These are phyloP conservation scores for Otus sunia DNA, from an alignment of 2,113 vertebrate species.

Conservation along the genomic window DNA sequence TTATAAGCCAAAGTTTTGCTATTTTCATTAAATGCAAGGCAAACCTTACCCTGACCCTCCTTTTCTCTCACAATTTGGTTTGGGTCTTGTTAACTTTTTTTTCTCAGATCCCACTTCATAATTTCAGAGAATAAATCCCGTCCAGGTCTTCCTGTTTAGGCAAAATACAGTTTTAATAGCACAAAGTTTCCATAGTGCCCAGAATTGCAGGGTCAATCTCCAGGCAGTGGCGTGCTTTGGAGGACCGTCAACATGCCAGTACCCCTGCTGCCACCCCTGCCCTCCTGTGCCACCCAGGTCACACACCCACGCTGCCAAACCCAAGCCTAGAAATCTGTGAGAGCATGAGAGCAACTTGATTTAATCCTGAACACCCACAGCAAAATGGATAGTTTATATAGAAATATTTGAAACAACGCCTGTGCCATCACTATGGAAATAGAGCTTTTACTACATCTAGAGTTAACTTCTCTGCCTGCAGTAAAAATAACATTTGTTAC, in stretches of 20 bases:
- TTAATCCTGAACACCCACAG: not conserved
- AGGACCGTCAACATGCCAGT: not conserved
- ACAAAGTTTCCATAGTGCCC: not conserved
- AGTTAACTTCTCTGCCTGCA: not conserved
- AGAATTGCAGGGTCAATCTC: not conserved
- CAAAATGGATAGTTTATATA: rapidly evolving
- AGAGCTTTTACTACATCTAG: not conserved
- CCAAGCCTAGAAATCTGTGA: not conserved
- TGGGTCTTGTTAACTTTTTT: not conserved
- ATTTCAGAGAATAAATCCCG: not conserved
- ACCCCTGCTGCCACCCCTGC: not conserved
- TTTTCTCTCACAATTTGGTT: not conserved
- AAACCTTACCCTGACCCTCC: not conserved
- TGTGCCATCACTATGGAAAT: not conserved
- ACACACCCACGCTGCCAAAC: not conserved
- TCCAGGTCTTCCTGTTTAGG: not conserved
- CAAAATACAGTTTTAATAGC: rapidly evolving
- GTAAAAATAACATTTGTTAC: constrained; percentile 34
- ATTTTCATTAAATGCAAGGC: not conserved
- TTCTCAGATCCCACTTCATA: not conserved
- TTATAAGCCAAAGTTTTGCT: constrained; percentile 14
- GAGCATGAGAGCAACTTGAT: not conserved
- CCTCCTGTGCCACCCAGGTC: not conserved
- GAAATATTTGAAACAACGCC: not conserved
- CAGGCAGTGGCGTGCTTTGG: not conserved